phyloP scores from a whole-genome alignment of 1,140 invertebrate species.

The Branchinecta lynchi region DNA sequence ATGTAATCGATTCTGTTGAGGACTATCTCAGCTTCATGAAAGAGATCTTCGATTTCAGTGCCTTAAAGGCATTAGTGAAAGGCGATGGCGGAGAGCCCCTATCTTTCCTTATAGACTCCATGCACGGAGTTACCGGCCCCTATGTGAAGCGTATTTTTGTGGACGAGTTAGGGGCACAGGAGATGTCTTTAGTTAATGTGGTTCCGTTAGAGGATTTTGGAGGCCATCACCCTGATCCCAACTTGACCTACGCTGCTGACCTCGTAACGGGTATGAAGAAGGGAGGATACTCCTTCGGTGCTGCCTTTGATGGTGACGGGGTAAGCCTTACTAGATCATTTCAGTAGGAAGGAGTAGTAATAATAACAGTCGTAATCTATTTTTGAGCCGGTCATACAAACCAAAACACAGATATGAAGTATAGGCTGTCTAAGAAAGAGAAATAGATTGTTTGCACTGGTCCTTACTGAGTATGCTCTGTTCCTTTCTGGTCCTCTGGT shows the following conservation, averaged over 20 bases:
- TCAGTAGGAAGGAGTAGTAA: not conserved
- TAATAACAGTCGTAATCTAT: no score
- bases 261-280: conserved; percentile 60
- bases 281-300: conserved; percentile 80
- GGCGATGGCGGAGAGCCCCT: conserved; percentile 50
- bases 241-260: conserved; percentile 85
- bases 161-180: conserved; percentile 60
- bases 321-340: conserved; percentile 33
- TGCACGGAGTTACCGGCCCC: conserved; percentile 95
- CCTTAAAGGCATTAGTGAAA: conserved; percentile 55
- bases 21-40: conserved; percentile 90
- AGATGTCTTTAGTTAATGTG: conserved; percentile 48
- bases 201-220: conserved; percentile 84
- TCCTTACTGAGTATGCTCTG: no score
- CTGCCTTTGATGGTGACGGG: conserved; percentile 97
- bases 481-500: no score
- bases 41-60: conserved; percentile 87
- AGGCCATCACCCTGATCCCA: conserved; percentile 94
- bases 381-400: no score
- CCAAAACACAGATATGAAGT: no score
- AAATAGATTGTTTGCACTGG: no score
- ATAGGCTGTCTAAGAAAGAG: no score
- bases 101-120: conserved; percentile 74
- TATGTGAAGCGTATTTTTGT: conserved; percentile 82
- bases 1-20: conserved; percentile 78